Percentiles rank a stretch among this genome's conserved stretches.
Conservation (phyloP, 2,113 vertebrate species). For the Gasterosteus aculeatus region DNA sequence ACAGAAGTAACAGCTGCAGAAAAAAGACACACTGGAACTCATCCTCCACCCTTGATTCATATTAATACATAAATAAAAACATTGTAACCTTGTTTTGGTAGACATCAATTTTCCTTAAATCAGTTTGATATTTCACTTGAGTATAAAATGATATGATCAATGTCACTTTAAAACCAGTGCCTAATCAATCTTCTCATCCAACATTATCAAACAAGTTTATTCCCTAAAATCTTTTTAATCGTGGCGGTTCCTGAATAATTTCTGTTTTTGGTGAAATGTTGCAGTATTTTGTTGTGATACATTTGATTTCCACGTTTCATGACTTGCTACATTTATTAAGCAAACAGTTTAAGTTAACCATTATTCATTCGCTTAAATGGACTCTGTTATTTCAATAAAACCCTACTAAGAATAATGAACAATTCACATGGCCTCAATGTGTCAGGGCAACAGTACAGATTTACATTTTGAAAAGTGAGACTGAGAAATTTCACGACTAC, state of each 20-base stretch:
- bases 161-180: not conserved
- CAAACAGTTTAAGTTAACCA: not conserved
- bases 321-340: not conserved
- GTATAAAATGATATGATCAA: not conserved
- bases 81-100: not conserved
- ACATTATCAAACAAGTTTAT: not conserved
- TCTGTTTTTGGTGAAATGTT: not conserved
- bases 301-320: not conserved
- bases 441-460: constrained; percentile 7
- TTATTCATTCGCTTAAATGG: not conserved
- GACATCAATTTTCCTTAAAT: not conserved
- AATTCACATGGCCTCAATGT: constrained; percentile 1
- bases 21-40: too few relatives aligned
- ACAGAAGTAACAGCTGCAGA: too few relatives aligned
- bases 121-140: not conserved
- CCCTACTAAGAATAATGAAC: not conserved
- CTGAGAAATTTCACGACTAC: constrained; percentile 16
- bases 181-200: not conserved
- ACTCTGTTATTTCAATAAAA: not conserved
- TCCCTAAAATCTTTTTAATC: not conserved
- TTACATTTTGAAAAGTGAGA: constrained; percentile 45
- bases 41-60: too few relatives aligned
- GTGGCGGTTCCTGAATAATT: not conserved
- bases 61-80: not conserved
- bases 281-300: not conserved